These are phyloP conservation scores for Tipula helvola DNA, from an alignment of 2,888 invertebrate genomes.

Conservation along the genomic window DNA sequence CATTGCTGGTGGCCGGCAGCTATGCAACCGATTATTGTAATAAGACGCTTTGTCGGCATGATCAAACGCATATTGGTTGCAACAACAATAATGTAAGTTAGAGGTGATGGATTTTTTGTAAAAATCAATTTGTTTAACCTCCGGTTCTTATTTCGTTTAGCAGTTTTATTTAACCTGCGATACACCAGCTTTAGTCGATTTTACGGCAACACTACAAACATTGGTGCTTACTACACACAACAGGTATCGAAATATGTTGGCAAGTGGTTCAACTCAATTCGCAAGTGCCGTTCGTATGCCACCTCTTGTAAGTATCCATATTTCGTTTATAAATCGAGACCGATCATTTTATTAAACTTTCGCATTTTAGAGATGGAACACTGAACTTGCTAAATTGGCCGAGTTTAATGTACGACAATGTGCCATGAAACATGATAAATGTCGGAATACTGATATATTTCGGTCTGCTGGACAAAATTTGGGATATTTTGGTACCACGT, in stretches of 20 bases:
- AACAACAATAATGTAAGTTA: neutral
- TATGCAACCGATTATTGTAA: neutral
- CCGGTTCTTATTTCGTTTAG: neutral
- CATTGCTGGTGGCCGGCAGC: neutral
- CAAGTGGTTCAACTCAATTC: neutral
- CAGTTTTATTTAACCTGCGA: neutral
- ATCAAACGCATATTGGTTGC: neutral
- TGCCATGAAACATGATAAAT: constrained; percentile 12
- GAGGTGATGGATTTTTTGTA: neutral
- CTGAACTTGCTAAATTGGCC: constrained; percentile 10
- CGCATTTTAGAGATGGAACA: constrained; percentile 10
- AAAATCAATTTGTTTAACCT: too few species aligned
- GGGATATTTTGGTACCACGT: neutral
- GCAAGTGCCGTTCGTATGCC: neutral
- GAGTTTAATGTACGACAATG: constrained; percentile 12
- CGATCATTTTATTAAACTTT: too few species aligned
- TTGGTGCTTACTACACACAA: neutral
- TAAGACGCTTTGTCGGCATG: neutral
- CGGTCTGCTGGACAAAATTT: constrained; percentile 13
- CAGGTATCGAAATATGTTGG: neutral
- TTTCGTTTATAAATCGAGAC: neutral
- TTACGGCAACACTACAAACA: neutral
- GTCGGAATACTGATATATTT: constrained; percentile 12
- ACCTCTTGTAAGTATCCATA: neutral
- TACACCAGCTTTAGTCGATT: neutral